Evolutionary conservation across 2,113 vertebrate genomes (phyloP), one percentile per base, ranked within the genome.

Genomic region (Daubentonia madagascariensis): DNA sequence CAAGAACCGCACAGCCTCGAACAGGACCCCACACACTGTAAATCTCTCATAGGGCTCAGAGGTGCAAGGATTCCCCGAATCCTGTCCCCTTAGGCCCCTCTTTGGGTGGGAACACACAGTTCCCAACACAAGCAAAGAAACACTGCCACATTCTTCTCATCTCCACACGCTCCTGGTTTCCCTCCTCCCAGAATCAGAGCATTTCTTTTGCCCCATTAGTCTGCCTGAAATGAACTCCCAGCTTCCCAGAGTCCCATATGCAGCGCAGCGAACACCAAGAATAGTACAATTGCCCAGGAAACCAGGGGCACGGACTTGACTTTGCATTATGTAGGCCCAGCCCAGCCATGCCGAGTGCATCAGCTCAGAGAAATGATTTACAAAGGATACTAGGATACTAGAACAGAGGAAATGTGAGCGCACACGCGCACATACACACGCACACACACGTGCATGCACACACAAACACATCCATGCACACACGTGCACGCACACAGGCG

Each of bases 331-430:
- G 14, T 7, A 61, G 59, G 23, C 63, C 54, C 8, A 32, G 52
- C 57, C 68, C 43, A 22, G 23, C 35, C 68, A 28, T 30, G 28
- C 23, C 37, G 68, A 75, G 20, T 28, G 10, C 17, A 63, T 54
- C 10, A 5, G 25, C 61, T 87, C 75, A 86, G 40, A 85, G 50
- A 40, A 48, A 84, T 37, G 37, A 95, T 79, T 93, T 91, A 57
- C 84, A 88, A 75, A 90, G 68, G 52, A 48, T 40, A 28, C 32
- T 32, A 68, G 52, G n/a, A 48, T 45, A n/a, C n/a, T 32, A 73
- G 76, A 85, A 92, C 85, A 75, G 90, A 97, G 72, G 59, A 57
- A 91, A 94, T 23, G 30, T 3, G 4, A 83, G 61, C 0, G 13
- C 35, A 52, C 28, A n/a, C 11, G 28, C 5, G 8, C 20, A 12